Base-by-base conservation (phyloP, 2,888 invertebrate genomes). In the Pelosia muscerda region DNA sequence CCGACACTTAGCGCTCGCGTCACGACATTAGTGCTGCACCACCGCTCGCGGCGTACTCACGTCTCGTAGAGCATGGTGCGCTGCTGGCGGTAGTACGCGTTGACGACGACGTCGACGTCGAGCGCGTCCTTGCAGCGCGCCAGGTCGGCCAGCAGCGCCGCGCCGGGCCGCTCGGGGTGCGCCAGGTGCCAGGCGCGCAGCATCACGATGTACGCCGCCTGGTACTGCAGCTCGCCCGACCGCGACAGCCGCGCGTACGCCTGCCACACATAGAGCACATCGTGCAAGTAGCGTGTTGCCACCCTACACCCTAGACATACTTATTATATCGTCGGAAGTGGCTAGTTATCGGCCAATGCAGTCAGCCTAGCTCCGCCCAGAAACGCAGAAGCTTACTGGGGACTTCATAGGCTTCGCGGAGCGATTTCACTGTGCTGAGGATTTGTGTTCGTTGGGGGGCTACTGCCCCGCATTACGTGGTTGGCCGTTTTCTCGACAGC, bases 11-110 rank as follows among this genome's bases (percentile, higher is more conserved):
- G 2, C 13, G 6, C 6, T 13, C 13, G 1, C 2, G 4, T 5
- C 8, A n/a, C 22, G 3, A 49, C n/a, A 13, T 28, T 2, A 34
- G 13, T 2, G 26, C 2, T 8, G 10, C 28, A 26, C 56, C 15
- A 15, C n/a, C 15, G 13, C 5, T 26, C n/a, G 10, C 10, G 28
- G 11, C 10, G 57, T 22, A 74, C 87, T 76, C 68, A 95, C 95
- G 83, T 90, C 54, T 95, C 95, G 66, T 91, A 93, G 22, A 95
- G 88, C 80, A 95, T 87, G 63, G 88, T 77, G 22, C 90, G 83
- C 69, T 91, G 90, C 75, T 90, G 84, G 0, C 65, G 59, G 81
- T 90, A 91, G 81, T 90, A 89, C 2, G 82, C 77, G 78, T 87
- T 74, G 72, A 91, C 76, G 68, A 95, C 68, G 59, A 87, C 82